Base-by-base conservation (phyloP, 2,113 vertebrate genomes). In the Pluvialis apricaria region DNA sequence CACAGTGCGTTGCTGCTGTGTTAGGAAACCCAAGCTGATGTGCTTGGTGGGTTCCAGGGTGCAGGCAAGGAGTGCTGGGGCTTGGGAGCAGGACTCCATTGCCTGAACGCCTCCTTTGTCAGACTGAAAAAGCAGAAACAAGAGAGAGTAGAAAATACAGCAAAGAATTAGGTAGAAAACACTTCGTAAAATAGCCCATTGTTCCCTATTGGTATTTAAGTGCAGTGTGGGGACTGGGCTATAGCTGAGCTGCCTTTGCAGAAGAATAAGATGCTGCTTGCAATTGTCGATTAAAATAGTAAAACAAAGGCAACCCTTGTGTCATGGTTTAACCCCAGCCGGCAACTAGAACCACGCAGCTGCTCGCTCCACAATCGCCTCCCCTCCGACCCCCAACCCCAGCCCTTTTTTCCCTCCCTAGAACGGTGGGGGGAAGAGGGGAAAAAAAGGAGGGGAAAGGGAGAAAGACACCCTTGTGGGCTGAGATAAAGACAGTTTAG, bases 11-110 rank as follows among this genome's bases (percentile, higher is more conserved):
- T 78, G 14, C 47, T 58, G 19, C 51, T 51, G 16, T 32, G 11
- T 25, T 64, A 28, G 49, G 54, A 93, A 71, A 66, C 6, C 6
- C 21, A 58, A 57, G 32, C 21, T 2, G 0, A 14, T 31, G 2
- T 29, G 14, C 1, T 1, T 32, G 13, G 28, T 1, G 29, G 13
- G 28, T 73, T 61, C 36, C 52, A 45, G 28, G 18, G 5, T 55
- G 29, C 26, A 64, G 34, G 24, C 0, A 1, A 86, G 22, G 31
- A 58, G 6, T 58, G 4, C 60, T 57, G 36, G 31, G 18, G 5
- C 8, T 65, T 1, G 0, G 18, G 10, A 81, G 15, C 15, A 36
- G 22, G 31, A 36, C 36, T 54, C 25, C 0, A 2, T 16, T 11
- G 0, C 21, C 31, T 57, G 58, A 69, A 47, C 1, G 3, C 40